These are phyloP conservation scores for Microtus californicus DNA, from an alignment of 2,797 vertebrate genomes.

Conservation along the genomic window DNA sequence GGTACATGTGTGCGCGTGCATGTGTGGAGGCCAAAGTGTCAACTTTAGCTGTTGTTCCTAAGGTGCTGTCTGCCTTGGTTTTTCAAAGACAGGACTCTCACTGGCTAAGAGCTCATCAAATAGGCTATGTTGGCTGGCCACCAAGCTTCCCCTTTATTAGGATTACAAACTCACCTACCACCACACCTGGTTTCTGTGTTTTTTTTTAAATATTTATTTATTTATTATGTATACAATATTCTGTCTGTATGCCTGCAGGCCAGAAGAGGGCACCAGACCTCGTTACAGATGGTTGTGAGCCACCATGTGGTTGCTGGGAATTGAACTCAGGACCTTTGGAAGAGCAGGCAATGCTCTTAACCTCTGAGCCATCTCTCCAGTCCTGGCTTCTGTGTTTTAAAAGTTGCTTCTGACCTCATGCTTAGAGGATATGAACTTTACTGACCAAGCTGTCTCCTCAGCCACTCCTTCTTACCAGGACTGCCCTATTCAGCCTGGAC, in stretches of 20 bases:
- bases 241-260: too few relatives aligned
- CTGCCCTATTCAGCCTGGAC: background rate
- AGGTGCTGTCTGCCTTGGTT: background rate
- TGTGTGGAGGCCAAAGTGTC: background rate
- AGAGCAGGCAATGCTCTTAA: too few relatives aligned
- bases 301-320: too few relatives aligned
- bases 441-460: background rate
- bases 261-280: too few relatives aligned
- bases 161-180: background rate
- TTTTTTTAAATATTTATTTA: too few relatives aligned
- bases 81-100: background rate
- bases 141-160: too few relatives aligned
- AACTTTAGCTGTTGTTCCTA: background rate
- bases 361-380: too few relatives aligned
- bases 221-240: too few relatives aligned
- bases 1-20: too few relatives aligned
- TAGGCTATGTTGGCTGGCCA: background rate
- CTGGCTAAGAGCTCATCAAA: background rate
- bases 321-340: too few relatives aligned
- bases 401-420: background rate
- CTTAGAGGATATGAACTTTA: background rate
- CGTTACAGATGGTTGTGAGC: too few relatives aligned
- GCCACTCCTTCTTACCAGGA: background rate
- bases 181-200: background rate
- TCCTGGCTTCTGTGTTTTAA: background rate